Percentiles rank a stretch among this genome's conserved stretches.
These are phyloP conservation scores for Gavia stellata DNA, from an alignment of 2,113 vertebrate species.

Conservation along the genomic window DNA sequence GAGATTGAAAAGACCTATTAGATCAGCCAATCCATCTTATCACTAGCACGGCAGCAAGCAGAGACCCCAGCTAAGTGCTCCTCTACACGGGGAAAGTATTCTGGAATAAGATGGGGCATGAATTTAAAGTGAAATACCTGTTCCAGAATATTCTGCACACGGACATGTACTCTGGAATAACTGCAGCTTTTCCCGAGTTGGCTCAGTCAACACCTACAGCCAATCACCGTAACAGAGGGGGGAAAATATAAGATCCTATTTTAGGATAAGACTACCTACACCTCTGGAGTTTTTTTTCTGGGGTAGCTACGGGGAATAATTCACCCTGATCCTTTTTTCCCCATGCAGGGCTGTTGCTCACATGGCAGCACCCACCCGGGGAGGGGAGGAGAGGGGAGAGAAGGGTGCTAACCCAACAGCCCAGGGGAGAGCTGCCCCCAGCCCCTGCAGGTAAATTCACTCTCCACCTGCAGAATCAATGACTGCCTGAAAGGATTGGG, in stretches of 20 bases:
- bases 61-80: conserved; percentile 49
- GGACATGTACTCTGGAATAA: neutral
- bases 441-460: too few species aligned
- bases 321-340: neutral
- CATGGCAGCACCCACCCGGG: neutral
- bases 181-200: neutral
- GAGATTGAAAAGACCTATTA: conserved; percentile 55
- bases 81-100: neutral
- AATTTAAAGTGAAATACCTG: conserved; percentile 29
- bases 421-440: neutral
- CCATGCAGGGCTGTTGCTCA: fast-evolving
- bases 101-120: neutral
- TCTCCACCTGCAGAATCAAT: neutral
- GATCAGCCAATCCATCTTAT: conserved; percentile 56
- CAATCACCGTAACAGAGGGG: fast-evolving
- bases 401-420: neutral
- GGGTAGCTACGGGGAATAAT: neutral
- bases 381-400: neutral
- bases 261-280: neutral
- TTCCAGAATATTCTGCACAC: neutral
- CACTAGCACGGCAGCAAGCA: neutral
- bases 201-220: neutral
- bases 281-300: neutral
- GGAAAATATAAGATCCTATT: neutral
- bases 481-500: neutral